phyloP scores from a whole-genome alignment of 2,888 invertebrate species.

The Lathronympha strigana region DNA sequence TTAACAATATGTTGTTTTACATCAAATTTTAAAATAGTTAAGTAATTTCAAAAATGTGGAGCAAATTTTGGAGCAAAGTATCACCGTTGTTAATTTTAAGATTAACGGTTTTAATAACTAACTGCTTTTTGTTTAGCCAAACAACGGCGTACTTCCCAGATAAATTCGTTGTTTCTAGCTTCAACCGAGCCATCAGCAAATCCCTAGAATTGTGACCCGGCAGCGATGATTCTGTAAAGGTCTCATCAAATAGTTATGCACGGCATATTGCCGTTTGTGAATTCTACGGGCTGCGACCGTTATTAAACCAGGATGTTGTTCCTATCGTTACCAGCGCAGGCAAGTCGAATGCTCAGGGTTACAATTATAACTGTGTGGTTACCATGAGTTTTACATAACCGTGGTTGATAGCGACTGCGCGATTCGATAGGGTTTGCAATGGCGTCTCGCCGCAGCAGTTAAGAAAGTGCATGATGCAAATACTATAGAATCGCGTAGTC shows the following conservation, averaged over 20 bases:
- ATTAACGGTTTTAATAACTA: not conserved
- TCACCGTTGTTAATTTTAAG: too few species aligned
- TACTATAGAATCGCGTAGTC: too few species aligned
- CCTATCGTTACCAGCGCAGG: not conserved
- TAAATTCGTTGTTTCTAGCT: slow-evolving; percentile 5
- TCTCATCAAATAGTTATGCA: slow-evolving; percentile 68
- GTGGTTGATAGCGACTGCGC: too few species aligned
- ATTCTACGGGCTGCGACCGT: slow-evolving; percentile 66
- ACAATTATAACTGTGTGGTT: not conserved
- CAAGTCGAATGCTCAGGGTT: not conserved
- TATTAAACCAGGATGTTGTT: slow-evolving; percentile 60
- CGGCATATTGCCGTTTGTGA: slow-evolving; percentile 65
- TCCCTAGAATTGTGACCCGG: slow-evolving; percentile 48
- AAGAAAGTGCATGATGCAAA: too few species aligned
- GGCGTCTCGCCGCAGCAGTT: too few species aligned
- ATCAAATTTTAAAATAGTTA: too few species aligned
- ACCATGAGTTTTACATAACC: too few species aligned
- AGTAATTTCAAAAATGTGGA: too few species aligned
- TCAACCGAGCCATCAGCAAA: slow-evolving; percentile 37
- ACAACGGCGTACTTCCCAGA: slow-evolving; percentile 11
- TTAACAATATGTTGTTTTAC: too few species aligned
- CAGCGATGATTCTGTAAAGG: slow-evolving; percentile 53
- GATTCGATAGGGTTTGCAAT: too few species aligned
- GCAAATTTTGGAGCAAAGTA: too few species aligned
- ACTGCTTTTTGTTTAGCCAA: not conserved